Conservation (phyloP, 2,888 invertebrate species). For the Mycalesis mineus region DNA sequence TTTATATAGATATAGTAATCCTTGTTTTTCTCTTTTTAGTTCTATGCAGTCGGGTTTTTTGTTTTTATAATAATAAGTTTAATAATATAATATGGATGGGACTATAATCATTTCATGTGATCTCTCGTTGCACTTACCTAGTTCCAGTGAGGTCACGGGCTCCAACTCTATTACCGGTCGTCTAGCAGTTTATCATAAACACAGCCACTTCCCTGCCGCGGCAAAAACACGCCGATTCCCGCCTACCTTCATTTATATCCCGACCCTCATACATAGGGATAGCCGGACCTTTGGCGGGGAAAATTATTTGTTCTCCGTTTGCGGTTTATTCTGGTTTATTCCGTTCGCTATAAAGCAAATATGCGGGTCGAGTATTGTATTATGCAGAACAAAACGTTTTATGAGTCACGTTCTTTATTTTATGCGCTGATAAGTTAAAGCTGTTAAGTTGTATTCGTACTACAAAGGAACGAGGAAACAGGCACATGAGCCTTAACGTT, state of each 20-base stretch:
- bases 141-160: background rate
- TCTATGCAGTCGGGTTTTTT: too few species aligned
- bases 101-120: background rate
- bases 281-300: constrained; percentile 24
- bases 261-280: constrained; percentile 33
- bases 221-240: constrained; percentile 29
- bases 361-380: constrained; percentile 9
- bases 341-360: constrained; percentile 30
- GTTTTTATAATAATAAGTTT: too few species aligned
- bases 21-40: too few species aligned
- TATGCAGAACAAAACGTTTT: background rate
- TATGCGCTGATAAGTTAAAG: too few species aligned
- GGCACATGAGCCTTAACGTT: too few species aligned
- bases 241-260: constrained; percentile 29
- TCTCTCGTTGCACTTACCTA: background rate
- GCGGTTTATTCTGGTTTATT: constrained; percentile 14
- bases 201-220: constrained; percentile 20
- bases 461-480: too few species aligned
- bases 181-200: constrained; percentile 25
- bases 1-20: too few species aligned
- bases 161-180: background rate
- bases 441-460: too few species aligned
- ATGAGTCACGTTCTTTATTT: too few species aligned
- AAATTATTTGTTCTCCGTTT: constrained; percentile 31
- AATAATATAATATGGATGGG: too few species aligned